Evolutionary conservation across 1,140 invertebrate genomes (phyloP).

Genomic region (Palaemon carinicauda): DNA sequence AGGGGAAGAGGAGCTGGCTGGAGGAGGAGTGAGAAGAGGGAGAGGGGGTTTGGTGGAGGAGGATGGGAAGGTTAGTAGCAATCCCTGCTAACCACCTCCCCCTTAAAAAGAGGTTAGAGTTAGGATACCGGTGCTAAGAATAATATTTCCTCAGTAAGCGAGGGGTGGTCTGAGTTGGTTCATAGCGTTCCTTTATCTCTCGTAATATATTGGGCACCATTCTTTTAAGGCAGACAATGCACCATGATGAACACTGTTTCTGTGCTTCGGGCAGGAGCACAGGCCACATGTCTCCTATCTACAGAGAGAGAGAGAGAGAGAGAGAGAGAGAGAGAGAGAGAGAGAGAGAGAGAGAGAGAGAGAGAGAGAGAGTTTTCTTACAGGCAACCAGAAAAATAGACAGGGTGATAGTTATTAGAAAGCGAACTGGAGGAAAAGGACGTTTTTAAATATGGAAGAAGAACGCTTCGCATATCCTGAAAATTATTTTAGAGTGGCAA

Average conservation of each 20-base stretch:
- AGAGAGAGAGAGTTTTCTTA: background rate
- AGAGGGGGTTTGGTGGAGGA: too few species aligned
- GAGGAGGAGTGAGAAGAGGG: too few species aligned
- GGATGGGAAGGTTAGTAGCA: too few species aligned
- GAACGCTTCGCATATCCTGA: too few species aligned
- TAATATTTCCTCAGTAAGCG: background rate
- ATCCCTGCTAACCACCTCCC: too few species aligned
- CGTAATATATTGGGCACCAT: conserved; percentile 13
- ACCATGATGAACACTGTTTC: conserved; percentile 10
- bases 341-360: conserved; percentile 19
- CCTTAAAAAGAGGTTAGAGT: too few species aligned
- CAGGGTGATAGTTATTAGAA: too few species aligned
- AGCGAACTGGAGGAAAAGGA: too few species aligned
- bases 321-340: conserved; percentile 5
- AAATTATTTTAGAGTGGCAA: too few species aligned
- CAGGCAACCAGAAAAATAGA: too few species aligned
- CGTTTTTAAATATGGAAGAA: too few species aligned
- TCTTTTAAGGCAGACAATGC: conserved; percentile 11
- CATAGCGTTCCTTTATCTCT: conserved; percentile 27
- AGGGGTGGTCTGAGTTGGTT: background rate
- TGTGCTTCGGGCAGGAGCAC: background rate
- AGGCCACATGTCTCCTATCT: background rate
- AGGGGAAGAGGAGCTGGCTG: too few species aligned
- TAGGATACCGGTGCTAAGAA: background rate
- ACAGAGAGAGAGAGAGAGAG: background rate